Base-by-base conservation (phyloP, 2,888 invertebrate genomes). In the Pycnomerus fuliginosus region DNA sequence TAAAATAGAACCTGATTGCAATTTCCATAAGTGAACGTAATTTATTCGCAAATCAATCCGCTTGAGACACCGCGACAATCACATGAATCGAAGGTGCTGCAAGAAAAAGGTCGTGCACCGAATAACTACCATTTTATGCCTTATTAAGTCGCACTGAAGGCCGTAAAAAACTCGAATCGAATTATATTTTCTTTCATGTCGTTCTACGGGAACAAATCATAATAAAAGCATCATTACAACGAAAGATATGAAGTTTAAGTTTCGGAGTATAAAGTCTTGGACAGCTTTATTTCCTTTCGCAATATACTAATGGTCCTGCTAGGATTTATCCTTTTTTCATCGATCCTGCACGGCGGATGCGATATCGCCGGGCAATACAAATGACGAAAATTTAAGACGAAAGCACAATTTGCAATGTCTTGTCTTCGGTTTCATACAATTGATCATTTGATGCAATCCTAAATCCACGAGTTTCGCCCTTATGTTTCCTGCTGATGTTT, bases 21-120 rank as follows among this genome's bases (percentile, higher is more conserved):
- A 61, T 60, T 60, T 59, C 57, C 61, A 61, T 61, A 61, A 60
- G 61, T 61, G 59, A 56, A 56, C 54, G 56, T 58, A 60, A 59
- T 60, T 61, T 55, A 60, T 61, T 61, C 55, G 46, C 39, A 58
- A 58, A 60, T 60, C 59, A 56, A 52, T 52, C 33, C 58, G 44
- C 44, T 12, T 13, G 42, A 52, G 55, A 55, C 55, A 52, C 52
- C 55, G 55, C 50, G 36, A 35, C 24, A 25, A 25, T 25, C 8
- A 25, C 25, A 25, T 25, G 10, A 25, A 25, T 25, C 25, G 11
- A 8, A 20, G 10, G 25, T 10, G 11, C 11, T 10, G 11, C 11
- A 10, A 10, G 11, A 4, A 25, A 25, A 20, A 20, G 20, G 20
- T 5, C 20, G 20, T n/a, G n/a, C n/a, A n/a, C n/a, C n/a, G 53